Percentiles rank a stretch among this genome's conserved stretches.
Evolutionary conservation across 1,140 invertebrate genomes (phyloP).

Genomic region (Wiebesia pumilae): DNA sequence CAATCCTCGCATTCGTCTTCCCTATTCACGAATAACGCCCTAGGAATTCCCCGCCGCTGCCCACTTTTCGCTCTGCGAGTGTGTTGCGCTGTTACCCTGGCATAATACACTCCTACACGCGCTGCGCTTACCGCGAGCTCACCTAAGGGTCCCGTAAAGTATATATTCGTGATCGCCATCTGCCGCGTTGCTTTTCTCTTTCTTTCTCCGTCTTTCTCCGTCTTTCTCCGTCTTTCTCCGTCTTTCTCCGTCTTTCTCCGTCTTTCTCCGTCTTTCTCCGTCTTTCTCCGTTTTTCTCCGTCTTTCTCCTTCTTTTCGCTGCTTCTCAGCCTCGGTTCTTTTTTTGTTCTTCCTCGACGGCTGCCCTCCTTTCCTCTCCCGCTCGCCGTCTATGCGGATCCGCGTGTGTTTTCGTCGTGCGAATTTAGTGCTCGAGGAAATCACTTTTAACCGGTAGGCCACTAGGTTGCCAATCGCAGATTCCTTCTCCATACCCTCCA

Average conservation of each 20-base stretch:
- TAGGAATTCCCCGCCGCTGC: constrained; percentile 8
- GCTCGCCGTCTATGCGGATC: neutral
- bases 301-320: neutral
- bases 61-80: neutral
- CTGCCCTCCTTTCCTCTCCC: constrained; percentile 38
- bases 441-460: neutral
- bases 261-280: neutral
- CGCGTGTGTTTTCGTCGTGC: constrained; percentile 13
- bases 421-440: constrained; percentile 9
- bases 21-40: constrained; percentile 22
- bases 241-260: neutral
- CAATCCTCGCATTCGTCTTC: constrained; percentile 11
- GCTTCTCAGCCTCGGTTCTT: neutral
- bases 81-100: neutral
- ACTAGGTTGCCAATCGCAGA: neutral
- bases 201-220: neutral
- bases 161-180: constrained; percentile 39
- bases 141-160: constrained; percentile 30
- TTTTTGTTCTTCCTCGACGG: neutral
- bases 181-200: constrained; percentile 23
- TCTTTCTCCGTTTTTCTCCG: neutral
- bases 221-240: neutral
- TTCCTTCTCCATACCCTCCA: too few relatives aligned
- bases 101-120: constrained; percentile 7
- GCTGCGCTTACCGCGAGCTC: neutral